Conservation (phyloP, 2,113 vertebrate genomes). For the Sapajus apella region DNA sequence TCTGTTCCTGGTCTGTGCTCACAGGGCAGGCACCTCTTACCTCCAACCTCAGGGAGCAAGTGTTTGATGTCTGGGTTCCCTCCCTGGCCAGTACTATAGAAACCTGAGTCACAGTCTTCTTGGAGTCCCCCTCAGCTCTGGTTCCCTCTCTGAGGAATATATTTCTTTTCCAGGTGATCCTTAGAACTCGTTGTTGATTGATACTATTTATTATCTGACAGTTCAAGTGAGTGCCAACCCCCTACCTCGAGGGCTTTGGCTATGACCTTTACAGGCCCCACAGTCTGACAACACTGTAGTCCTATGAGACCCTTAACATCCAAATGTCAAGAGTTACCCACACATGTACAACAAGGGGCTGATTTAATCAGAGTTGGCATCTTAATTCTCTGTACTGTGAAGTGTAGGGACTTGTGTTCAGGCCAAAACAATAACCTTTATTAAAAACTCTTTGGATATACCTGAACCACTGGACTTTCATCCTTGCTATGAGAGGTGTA, state of each 20-base stretch:
- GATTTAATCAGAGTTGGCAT: neutral
- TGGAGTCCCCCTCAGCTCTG: neutral
- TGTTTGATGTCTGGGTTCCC: neutral
- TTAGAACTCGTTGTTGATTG: neutral
- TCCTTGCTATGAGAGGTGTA: neutral
- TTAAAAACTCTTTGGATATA: neutral
- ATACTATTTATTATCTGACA: neutral
- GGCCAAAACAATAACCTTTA: neutral
- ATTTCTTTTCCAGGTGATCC: constrained; percentile 26
- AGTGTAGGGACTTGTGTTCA: neutral
- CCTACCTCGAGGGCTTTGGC: neutral
- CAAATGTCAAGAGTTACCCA: neutral
- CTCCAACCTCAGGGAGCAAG: neutral
- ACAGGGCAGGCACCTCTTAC: neutral
- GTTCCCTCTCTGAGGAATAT: neutral
- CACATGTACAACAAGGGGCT: neutral
- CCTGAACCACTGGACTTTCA: neutral
- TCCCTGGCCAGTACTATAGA: neutral
- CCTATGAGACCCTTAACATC: neutral
- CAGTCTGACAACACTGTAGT: neutral
- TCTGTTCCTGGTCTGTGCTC: neutral
- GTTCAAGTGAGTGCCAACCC: neutral
- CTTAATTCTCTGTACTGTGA: constrained; percentile 25
- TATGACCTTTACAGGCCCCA: neutral
- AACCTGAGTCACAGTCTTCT: neutral